A percentile compares a stretch with the other conserved stretches of the same genome.
Conservation (phyloP, 2,797 vertebrate genomes). For the Melanotaenia pygmaea region DNA sequence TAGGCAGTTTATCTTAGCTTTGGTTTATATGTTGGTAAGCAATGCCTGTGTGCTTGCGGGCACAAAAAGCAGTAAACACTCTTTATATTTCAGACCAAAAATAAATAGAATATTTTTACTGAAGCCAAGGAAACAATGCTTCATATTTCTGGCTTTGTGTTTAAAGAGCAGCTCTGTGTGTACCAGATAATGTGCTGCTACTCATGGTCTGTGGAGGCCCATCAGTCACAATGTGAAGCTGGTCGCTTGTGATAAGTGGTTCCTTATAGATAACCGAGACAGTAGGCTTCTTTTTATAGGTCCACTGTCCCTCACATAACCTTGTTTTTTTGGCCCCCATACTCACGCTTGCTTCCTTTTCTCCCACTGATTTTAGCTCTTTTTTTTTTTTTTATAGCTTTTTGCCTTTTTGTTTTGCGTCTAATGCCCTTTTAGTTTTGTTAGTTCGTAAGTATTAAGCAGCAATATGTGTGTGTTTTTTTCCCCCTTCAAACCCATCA, state of each 20-base stretch:
- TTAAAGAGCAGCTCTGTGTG: slow-evolving; percentile 83
- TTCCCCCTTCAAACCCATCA: slow-evolving; percentile 38
- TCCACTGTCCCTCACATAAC: slow-evolving; percentile 78
- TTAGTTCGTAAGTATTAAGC: slow-evolving; percentile 15
- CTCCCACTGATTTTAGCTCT: slow-evolving; percentile 34
- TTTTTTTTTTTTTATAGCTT: slow-evolving; percentile 46
- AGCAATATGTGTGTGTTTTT: slow-evolving; percentile 12
- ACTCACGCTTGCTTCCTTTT: slow-evolving; percentile 44
- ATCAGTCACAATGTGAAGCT: slow-evolving; percentile 79
- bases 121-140: slow-evolving; percentile 71
- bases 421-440: slow-evolving; percentile 6
- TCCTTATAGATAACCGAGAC: slow-evolving; percentile 84
- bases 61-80: slow-evolving; percentile 37
- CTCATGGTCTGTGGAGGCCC: slow-evolving; percentile 72
- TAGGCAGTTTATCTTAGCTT: slow-evolving; percentile 16
- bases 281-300: slow-evolving; percentile 82
- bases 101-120: slow-evolving; percentile 63
- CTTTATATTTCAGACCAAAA: slow-evolving; percentile 49
- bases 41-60: slow-evolving; percentile 20
- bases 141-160: slow-evolving; percentile 80
- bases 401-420: slow-evolving; percentile 15
- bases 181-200: slow-evolving; percentile 76
- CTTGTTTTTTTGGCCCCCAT: slow-evolving; percentile 65
- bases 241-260: slow-evolving; percentile 81
- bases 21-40: slow-evolving; percentile 33